Percentiles rank a stretch among this genome's conserved stretches.
Evolutionary conservation across 1,140 invertebrate species (phyloP).

Genomic region (Drosophila ogumai): DNA sequence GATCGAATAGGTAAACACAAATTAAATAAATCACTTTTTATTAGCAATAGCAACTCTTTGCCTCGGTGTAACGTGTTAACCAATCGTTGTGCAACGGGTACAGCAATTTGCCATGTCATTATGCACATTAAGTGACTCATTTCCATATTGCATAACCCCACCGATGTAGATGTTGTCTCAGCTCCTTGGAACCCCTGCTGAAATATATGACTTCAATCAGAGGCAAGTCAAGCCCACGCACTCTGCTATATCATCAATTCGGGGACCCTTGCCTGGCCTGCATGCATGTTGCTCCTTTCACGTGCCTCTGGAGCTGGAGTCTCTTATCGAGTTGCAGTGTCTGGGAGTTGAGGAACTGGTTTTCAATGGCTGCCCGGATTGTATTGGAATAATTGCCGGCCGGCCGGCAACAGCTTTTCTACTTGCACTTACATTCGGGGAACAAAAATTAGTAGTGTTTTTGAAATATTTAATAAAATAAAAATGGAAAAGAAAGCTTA

Average conservation of each 20-base stretch:
- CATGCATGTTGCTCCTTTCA: constrained; percentile 28
- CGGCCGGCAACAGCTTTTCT: constrained; percentile 45
- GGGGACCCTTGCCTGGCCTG: constrained; percentile 11
- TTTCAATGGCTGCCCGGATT: constrained; percentile 31
- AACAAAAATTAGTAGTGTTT: not conserved
- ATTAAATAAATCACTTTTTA: constrained; percentile 57
- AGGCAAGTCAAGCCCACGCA: constrained; percentile 46
- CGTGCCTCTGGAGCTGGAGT: not conserved
- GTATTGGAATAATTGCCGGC: constrained; percentile 33
- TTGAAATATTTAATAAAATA: not conserved
- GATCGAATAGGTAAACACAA: constrained; percentile 20
- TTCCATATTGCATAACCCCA: constrained; percentile 46
- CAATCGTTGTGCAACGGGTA: constrained; percentile 32
- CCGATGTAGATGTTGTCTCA: constrained; percentile 16
- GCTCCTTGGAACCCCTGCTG: constrained; percentile 19
- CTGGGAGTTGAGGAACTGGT: constrained; percentile 37
- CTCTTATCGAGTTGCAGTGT: constrained; percentile 42
- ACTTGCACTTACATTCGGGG: constrained; percentile 5
- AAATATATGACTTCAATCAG: constrained; percentile 52
- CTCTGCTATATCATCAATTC: constrained; percentile 13
- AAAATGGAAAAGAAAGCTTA: too few relatives aligned
- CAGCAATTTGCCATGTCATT: constrained; percentile 42
- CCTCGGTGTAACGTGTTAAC: constrained; percentile 13
- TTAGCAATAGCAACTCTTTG: constrained; percentile 23
- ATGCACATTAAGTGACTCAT: constrained; percentile 51